Evolutionary conservation across 2,113 vertebrate species (phyloP), one percentile per base, ranked within the genome.

Genomic region (Callionymus lyra): DNA sequence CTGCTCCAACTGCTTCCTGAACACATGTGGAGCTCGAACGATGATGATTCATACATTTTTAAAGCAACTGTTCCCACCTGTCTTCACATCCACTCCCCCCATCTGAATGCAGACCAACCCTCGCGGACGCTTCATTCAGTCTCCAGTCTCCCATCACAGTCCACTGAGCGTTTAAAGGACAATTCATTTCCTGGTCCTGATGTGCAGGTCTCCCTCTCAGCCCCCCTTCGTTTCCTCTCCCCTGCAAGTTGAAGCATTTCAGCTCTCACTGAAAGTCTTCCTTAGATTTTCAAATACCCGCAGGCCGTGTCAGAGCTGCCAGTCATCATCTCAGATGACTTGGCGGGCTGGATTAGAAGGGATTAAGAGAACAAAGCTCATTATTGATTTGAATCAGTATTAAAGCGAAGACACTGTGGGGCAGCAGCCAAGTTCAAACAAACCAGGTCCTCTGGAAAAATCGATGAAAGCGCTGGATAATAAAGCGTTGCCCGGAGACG

Each of bases 351-450:
- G 56, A 76, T 71, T 59, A 60, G 12, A 45, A 31, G 53, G 64
- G 63, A 70, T 72, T 61, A 77, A 54, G 50, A 56, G 37, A 70
- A 76, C 57, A 70, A 66, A 77, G 59, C 56, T 58, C 45, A 33
- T 48, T 67, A 68, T 72, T 68, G 73, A 77, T 74, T 74, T 68
- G 11, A 73, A 82, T 75, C 56, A 50, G 46, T 57, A 59, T 67
- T 60, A 72, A 61, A 62, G 48, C 44, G 43, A 51, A 77, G 51
- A 52, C 38, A 34, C 37, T 16, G 31, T 18, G 44, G 36, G 39
- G 44, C 44, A n/a, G 44, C 3, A 37, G 41, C 34, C 44, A 32
- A 64, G 55, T 62, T 72, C 49, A 59, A 64, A 58, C 38, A 55
- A 59, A 63, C 42, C 18, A 47, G 51, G 52, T 68, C 47, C 41